Evolutionary conservation across 35 echinoderm and acorn worm species (phyloP).

Genomic region (Lytechinus pictus): DNA sequence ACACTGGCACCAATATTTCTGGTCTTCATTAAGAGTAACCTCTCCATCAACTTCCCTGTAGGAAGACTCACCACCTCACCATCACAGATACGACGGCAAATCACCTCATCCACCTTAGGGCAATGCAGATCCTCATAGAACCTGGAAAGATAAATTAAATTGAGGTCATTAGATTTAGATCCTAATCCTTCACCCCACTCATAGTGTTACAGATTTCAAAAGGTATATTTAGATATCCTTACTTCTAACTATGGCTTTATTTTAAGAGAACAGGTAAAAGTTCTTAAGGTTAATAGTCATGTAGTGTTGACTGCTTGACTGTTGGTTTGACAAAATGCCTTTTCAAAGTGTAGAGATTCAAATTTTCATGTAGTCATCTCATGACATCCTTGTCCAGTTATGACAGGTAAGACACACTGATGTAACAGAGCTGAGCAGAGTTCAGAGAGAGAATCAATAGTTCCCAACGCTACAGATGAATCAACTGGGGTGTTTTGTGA

Average conservation of each 20-base stretch:
- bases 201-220: not conserved
- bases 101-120: slow-evolving; percentile 65
- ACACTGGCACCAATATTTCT: not conserved
- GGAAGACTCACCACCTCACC: slow-evolving; percentile 74
- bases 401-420: too few relatives aligned
- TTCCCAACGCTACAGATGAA: too few relatives aligned
- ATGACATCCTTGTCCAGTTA: too few relatives aligned
- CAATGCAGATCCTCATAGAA: slow-evolving; percentile 90
- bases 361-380: too few relatives aligned
- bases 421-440: too few relatives aligned
- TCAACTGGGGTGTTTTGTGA: too few relatives aligned
- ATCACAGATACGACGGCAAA: slow-evolving; percentile 55
- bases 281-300: too few relatives aligned
- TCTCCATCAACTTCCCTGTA: slow-evolving; percentile 93
- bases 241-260: not conserved
- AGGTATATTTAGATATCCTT: not conserved
- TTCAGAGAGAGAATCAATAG: too few relatives aligned
- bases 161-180: not conserved
- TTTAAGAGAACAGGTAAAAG: not conserved
- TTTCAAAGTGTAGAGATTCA: too few relatives aligned
- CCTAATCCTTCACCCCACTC: too few relatives aligned
- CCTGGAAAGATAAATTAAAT: slow-evolving; percentile 47
- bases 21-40: slow-evolving; percentile 73
- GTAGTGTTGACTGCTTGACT: not conserved
- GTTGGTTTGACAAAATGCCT: not conserved